Evolutionary conservation across 2,888 invertebrate species (phyloP).

Genomic region (Polymixis flavicincta): DNA sequence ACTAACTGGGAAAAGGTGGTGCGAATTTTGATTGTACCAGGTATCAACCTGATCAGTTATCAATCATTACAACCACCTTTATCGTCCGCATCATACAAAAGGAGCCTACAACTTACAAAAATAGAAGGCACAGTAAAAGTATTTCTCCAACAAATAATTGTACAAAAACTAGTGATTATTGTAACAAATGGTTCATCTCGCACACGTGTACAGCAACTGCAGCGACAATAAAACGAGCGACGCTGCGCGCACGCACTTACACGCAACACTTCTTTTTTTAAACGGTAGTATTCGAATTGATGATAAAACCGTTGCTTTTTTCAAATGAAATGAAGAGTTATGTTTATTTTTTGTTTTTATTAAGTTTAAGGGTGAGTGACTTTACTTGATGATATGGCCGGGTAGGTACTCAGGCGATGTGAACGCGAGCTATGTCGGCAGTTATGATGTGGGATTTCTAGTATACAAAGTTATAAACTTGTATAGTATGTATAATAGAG

Average conservation of each 20-base stretch:
- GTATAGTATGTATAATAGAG: too few species aligned
- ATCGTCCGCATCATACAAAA: not conserved
- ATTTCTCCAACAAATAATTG: conserved; percentile 60
- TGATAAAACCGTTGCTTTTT: conserved; percentile 68
- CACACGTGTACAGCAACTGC: conserved; percentile 81
- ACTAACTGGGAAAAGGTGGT: too few species aligned
- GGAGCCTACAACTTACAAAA: conserved; percentile 3
- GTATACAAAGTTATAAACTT: not conserved
- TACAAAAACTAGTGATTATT: conserved; percentile 64
- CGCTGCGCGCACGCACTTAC: conserved; percentile 65
- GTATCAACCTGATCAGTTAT: too few species aligned
- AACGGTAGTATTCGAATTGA: conserved; percentile 69
- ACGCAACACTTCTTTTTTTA: conserved; percentile 66
- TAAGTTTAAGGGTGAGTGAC: conserved; percentile 42
- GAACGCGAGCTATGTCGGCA: conserved; percentile 11
- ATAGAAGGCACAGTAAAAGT: conserved; percentile 47
- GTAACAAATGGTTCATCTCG: conserved; percentile 62
- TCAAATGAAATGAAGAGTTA: conserved; percentile 48
- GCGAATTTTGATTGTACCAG: too few species aligned
- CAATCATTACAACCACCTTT: too few species aligned
- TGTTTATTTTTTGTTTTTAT: conserved; percentile 22
- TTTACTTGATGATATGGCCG: conserved; percentile 35
- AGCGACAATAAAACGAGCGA: conserved; percentile 70
- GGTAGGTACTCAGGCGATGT: not conserved
- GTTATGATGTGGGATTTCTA: not conserved